Base-by-base conservation (phyloP, 2,113 vertebrate genomes). In the Cisticola juncidis region DNA sequence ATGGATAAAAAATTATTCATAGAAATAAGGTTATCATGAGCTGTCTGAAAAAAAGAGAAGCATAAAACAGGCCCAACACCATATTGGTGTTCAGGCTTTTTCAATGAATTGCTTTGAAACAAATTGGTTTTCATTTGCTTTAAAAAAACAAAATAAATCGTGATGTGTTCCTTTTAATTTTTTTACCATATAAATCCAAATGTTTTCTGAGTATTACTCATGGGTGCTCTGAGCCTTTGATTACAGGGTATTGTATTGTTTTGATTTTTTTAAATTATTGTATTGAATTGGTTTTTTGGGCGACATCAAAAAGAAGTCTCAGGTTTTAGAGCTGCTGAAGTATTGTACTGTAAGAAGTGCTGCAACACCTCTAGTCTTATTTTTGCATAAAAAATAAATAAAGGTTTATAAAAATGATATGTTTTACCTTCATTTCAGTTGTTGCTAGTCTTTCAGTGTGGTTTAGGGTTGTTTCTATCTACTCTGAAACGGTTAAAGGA, bases 1-100 rank as follows among this genome's bases (percentile, higher is more conserved):
- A 88, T 56, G n/a, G 95, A 92, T 60, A 82, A 80, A 77, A 93
- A 88, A 88, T 66, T 90, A 78, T 84, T 93, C 76, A 90, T 70
- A 93, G 60, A 86, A 90, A 81, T 72, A 74, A 81, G n/a, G 23
- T 18, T 81, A 83, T 57, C 51, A 86, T 44, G 68, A 92, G 82
- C 60, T 90, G 58, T 64, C 65, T 86, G 76, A 92, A 81, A 45
- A 78, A 94, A 92, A 93, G 50, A 6, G 40, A 93, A 86, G 33
- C 51, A 84, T 42, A 84, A 93, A 92, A 13, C n/a, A 84, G 61
- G 36, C 40, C 71, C 35, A 33, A 70, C 54, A 92, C 16, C 42
- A 57, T 82, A 50, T 7, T 51, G 56, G 40, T 92, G 48, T 92
- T 92, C 35, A 64, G 57, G 69, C 5, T 94, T 93, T 86, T 86